phyloP scores from a whole-genome alignment of 2,888 invertebrate genomes.

The Ectobius pallidus region DNA sequence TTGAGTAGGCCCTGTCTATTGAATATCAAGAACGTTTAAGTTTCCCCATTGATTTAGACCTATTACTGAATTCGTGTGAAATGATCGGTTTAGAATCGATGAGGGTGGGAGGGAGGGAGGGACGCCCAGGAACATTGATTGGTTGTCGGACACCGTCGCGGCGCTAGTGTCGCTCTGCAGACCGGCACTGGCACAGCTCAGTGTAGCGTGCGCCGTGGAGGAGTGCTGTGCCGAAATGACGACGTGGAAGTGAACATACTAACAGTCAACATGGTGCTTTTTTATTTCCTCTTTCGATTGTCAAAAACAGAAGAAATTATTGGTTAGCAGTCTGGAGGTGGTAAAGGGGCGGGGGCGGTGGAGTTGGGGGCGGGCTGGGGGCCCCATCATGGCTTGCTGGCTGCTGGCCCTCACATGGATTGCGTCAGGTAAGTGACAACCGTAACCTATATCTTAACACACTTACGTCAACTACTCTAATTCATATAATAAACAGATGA shows the following conservation, averaged over 20 bases:
- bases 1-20: too few species aligned
- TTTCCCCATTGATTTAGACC: too few species aligned
- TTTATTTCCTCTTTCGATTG: background rate
- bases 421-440: conserved; percentile 27
- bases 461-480: too few species aligned
- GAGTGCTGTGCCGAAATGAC: background rate
- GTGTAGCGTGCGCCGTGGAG: background rate
- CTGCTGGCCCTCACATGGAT: conserved; percentile 50
- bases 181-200: background rate
- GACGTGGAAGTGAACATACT: background rate
- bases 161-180: conserved; percentile 19
- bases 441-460: too few species aligned
- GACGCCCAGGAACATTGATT: conserved; percentile 7
- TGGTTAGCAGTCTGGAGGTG: conserved; percentile 33
- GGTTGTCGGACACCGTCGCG: background rate
- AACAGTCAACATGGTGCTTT: conserved; percentile 28
- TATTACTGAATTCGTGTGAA: too few species aligned
- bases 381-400: conserved; percentile 46
- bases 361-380: conserved; percentile 26
- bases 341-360: conserved; percentile 25
- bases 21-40: too few species aligned
- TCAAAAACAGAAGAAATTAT: conserved; percentile 22
- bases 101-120: too few species aligned
- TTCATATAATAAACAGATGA: too few species aligned
- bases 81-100: too few species aligned